Percentiles rank a stretch among this genome's conserved stretches.
These are phyloP conservation scores for Junco hyemalis DNA, from an alignment of 2,113 vertebrate species.

Conservation along the genomic window DNA sequence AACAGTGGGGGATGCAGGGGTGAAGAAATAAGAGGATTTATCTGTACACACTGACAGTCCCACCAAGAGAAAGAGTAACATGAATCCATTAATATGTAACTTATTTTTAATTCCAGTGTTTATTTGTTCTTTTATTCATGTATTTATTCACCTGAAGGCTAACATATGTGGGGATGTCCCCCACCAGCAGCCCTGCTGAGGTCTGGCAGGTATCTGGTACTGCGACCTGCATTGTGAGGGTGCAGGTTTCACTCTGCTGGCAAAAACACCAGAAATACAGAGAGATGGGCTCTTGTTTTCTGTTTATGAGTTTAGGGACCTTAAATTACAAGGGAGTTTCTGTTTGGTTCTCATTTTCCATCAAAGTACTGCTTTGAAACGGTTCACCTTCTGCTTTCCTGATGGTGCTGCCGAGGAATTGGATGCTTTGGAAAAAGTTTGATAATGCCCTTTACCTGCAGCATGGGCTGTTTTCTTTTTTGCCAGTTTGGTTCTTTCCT, in stretches of 20 bases:
- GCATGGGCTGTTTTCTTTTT: not conserved
- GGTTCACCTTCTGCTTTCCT: not conserved
- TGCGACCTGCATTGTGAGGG: accelerated
- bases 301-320: not conserved
- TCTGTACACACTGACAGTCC: not conserved
- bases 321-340: not conserved
- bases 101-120: not conserved
- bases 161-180: not conserved
- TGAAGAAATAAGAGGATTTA: not conserved
- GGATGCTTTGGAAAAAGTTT: not conserved
- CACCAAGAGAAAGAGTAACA: not conserved
- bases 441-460: not conserved
- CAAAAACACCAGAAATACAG: not conserved
- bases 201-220: not conserved
- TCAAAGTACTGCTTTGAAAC: not conserved
- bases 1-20: not conserved
- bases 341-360: not conserved
- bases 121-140: not conserved
- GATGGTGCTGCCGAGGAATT: not conserved
- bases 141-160: not conserved
- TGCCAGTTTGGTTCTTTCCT: not conserved
- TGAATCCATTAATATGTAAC: not conserved
- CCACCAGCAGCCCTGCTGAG: accelerated
- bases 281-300: not conserved
- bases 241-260: not conserved